Conservation (phyloP, 2,888 invertebrate genomes). For the Holacanthella duospinosa region DNA sequence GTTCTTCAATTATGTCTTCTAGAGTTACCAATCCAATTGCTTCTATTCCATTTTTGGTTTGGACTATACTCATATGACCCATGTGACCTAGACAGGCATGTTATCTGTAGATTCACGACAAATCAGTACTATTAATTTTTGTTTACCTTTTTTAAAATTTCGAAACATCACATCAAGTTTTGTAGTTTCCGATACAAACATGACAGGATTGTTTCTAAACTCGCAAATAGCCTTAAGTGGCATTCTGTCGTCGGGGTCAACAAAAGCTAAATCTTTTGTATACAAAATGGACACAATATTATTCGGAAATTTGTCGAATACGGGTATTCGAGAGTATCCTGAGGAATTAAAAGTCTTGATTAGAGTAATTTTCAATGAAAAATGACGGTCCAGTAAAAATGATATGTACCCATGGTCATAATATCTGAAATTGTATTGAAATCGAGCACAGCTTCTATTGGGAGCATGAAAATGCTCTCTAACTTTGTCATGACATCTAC, state of each 20-base stretch:
- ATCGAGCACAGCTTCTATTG: conserved; percentile 46
- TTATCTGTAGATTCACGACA: conserved; percentile 22
- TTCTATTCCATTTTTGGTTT: conserved; percentile 71
- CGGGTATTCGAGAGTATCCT: conserved; percentile 51
- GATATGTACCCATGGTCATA: conserved; percentile 43
- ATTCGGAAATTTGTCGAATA: conserved; percentile 45
- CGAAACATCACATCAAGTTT: conserved; percentile 49
- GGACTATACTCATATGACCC: conserved; percentile 93
- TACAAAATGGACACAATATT: conserved; percentile 49
- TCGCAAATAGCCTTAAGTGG: conserved; percentile 47
- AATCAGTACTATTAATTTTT: background rate
- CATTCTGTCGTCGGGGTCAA: conserved; percentile 52
- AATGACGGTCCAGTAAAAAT: no score
- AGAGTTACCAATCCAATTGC: conserved; percentile 87
- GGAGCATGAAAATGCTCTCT: conserved; percentile 51
- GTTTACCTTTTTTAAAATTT: conserved; percentile 50
- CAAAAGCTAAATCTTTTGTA: conserved; percentile 52
- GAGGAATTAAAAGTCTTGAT: background rate
- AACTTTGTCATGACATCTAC: conserved; percentile 49
- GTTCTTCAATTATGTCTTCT: conserved; percentile 95
- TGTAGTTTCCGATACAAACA: conserved; percentile 49
- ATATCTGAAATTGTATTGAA: conserved; percentile 51
- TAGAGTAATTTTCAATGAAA: background rate
- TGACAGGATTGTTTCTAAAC: conserved; percentile 49
- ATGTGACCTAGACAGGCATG: conserved; percentile 62